phyloP scores from a whole-genome alignment of 2,113 vertebrate genomes.

The Natator depressus region DNA sequence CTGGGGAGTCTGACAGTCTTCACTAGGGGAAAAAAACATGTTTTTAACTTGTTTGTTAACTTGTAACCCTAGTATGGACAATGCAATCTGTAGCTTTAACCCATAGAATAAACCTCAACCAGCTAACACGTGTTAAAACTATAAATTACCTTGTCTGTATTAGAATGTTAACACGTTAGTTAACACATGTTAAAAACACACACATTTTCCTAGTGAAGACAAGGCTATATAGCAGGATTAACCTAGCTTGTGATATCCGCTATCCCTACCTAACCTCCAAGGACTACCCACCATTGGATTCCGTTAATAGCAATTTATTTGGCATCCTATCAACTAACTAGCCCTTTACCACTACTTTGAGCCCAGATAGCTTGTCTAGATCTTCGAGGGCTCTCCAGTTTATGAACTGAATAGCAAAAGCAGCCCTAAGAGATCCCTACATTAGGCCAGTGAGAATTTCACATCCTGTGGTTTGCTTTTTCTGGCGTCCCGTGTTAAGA shows the following conservation, averaged over 20 bases:
- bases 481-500: background rate
- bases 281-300: background rate
- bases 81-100: background rate
- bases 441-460: slow-evolving; percentile 25
- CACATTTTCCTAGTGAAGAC: background rate
- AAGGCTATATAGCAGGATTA: background rate
- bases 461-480: background rate
- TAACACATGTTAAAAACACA: background rate
- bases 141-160: background rate
- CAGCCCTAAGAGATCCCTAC: background rate
- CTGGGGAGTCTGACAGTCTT: background rate
- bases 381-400: background rate
- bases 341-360: background rate
- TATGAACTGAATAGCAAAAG: background rate
- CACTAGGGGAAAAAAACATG: background rate
- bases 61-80: background rate
- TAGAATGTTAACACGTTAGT: background rate
- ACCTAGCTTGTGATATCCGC: background rate
- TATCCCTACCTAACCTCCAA: background rate
- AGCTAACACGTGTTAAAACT: background rate
- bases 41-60: background rate
- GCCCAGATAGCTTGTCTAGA: background rate
- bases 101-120: background rate
- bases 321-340: background rate
- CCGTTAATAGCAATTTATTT: background rate